These are phyloP conservation scores for Tinea semifulvella DNA, from an alignment of 2,888 invertebrate genomes.

Conservation along the genomic window DNA sequence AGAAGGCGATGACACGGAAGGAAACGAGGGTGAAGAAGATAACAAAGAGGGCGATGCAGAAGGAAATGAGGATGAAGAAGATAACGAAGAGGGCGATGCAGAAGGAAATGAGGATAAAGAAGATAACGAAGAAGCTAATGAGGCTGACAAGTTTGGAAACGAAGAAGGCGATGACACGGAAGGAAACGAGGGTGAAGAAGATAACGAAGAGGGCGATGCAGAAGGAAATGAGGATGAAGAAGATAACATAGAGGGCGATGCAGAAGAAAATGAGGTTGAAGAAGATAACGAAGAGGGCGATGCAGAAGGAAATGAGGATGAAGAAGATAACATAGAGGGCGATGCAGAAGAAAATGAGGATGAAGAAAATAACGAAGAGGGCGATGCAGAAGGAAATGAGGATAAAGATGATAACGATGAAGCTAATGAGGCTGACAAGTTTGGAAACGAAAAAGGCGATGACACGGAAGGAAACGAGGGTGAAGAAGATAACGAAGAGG, in stretches of 20 bases:
- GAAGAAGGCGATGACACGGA: not conserved
- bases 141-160: too few species aligned
- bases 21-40: not conserved
- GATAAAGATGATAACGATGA: not conserved
- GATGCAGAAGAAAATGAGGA: not conserved
- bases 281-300: not conserved
- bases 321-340: not conserved
- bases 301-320: not conserved
- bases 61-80: not conserved
- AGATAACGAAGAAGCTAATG: not conserved
- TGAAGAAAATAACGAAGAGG: not conserved
- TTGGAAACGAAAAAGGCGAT: not conserved
- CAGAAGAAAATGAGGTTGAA: not conserved
- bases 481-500: not conserved
- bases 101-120: not conserved
- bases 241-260: not conserved
- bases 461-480: not conserved
- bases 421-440: not conserved
- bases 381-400: not conserved
- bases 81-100: not conserved
- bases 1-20: not conserved
- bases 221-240: not conserved
- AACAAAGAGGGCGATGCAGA: not conserved
- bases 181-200: not conserved
- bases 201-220: not conserved